Evolutionary conservation across 2,113 vertebrate genomes (phyloP).

Genomic region (Tragelaphus buxtoni): DNA sequence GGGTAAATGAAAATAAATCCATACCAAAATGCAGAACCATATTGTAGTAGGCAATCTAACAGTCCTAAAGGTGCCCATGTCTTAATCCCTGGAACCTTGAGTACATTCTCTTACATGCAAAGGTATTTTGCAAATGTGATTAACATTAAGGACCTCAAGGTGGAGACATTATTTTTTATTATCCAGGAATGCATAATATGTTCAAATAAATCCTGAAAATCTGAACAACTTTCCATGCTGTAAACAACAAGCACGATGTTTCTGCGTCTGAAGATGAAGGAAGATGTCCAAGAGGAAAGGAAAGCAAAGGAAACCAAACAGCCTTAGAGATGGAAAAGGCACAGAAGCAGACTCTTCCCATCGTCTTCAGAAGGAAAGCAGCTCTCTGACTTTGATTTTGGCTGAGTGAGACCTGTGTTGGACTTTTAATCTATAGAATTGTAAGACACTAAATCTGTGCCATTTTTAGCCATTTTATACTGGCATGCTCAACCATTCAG

Average conservation of each 20-base stretch:
- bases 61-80: neutral
- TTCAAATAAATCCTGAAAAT: neutral
- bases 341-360: neutral
- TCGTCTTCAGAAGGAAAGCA: neutral
- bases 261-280: neutral
- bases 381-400: neutral
- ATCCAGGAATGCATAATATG: neutral
- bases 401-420: neutral
- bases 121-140: neutral
- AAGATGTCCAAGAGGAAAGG: neutral
- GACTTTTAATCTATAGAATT: neutral
- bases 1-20: neutral
- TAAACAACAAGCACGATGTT: neutral
- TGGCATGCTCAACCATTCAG: neutral
- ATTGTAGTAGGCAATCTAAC: neutral
- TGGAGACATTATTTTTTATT: neutral
- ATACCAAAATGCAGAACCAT: neutral
- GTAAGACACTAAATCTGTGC: neutral
- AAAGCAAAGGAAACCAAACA: neutral
- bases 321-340: neutral
- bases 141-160: neutral
- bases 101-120: neutral
- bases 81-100: neutral
- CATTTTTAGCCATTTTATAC: neutral
- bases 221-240: neutral